phyloP scores from a whole-genome alignment of 2,797 vertebrate species.

The Thunnus albacares region DNA sequence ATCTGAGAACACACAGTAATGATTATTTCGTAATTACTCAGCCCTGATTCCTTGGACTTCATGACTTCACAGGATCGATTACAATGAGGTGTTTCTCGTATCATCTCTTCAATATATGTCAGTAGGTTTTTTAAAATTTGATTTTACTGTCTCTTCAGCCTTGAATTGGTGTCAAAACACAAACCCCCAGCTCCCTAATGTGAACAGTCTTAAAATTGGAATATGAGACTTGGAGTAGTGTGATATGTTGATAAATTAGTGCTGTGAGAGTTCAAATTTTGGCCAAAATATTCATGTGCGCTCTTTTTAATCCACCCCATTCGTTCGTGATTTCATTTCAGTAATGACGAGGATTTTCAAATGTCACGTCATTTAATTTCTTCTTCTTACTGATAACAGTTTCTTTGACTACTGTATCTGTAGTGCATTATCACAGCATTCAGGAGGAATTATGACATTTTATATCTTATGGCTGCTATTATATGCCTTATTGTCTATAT shows the following conservation, averaged over 20 bases:
- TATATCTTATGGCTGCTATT: not conserved
- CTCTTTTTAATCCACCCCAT: constrained; percentile 33
- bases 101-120: constrained; percentile 10
- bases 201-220: not conserved
- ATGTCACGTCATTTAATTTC: constrained; percentile 27
- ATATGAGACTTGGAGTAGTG: not conserved
- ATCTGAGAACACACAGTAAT: constrained; percentile 49
- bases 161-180: constrained; percentile 3
- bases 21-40: constrained; percentile 70
- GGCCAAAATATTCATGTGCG: constrained; percentile 9
- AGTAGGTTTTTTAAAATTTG: not conserved
- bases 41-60: constrained; percentile 51
- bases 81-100: constrained; percentile 20
- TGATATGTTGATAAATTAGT: constrained; percentile 16
- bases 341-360: constrained; percentile 39
- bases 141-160: not conserved
- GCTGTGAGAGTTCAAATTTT: constrained; percentile 22
- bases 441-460: not conserved
- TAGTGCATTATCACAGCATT: not conserved
- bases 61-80: constrained; percentile 36
- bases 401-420: constrained; percentile 8
- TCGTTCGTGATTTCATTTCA: constrained; percentile 35
- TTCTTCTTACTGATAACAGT: not conserved
- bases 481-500: not conserved
- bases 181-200: not conserved